Percentiles rank a stretch among this genome's conserved stretches.
phyloP scores from a whole-genome alignment of 2,888 invertebrate genomes.

The Pycnomerus fuliginosus region DNA sequence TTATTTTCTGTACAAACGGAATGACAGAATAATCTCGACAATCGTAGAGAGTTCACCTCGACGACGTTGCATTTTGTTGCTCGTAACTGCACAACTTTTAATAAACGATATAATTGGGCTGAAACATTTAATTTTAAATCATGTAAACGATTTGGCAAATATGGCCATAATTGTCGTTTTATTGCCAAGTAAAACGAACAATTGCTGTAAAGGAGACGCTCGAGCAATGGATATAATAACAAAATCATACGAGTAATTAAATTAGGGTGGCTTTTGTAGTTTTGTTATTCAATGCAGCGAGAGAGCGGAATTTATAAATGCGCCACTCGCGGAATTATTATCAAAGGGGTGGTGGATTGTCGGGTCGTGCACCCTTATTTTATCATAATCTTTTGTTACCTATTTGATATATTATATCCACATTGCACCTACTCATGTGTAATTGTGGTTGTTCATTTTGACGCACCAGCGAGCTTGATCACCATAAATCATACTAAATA shows the following conservation, averaged over 20 bases:
- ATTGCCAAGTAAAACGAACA: no score
- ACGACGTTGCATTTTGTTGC: no score
- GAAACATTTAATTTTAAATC: no score
- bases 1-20: no score
- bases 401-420: constrained; percentile 2
- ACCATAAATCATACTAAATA: background rate
- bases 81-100: no score
- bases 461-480: constrained; percentile 25
- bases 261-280: constrained; percentile 41
- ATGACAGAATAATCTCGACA: no score
- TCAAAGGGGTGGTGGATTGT: constrained; percentile 25
- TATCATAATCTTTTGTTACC: constrained; percentile 16
- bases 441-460: constrained; percentile 36
- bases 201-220: no score
- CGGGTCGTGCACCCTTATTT: constrained; percentile 12
- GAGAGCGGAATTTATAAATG: constrained; percentile 24
- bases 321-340: constrained; percentile 22
- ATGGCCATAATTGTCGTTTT: no score
- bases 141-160: no score
- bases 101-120: no score
- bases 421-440: constrained; percentile 6
- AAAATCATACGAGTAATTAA: constrained; percentile 44
- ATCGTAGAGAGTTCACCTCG: no score
- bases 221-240: no score
- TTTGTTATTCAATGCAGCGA: constrained; percentile 32